phyloP scores from a whole-genome alignment of 35 echinoderm and acorn worm species.

The Anneissia japonica region DNA sequence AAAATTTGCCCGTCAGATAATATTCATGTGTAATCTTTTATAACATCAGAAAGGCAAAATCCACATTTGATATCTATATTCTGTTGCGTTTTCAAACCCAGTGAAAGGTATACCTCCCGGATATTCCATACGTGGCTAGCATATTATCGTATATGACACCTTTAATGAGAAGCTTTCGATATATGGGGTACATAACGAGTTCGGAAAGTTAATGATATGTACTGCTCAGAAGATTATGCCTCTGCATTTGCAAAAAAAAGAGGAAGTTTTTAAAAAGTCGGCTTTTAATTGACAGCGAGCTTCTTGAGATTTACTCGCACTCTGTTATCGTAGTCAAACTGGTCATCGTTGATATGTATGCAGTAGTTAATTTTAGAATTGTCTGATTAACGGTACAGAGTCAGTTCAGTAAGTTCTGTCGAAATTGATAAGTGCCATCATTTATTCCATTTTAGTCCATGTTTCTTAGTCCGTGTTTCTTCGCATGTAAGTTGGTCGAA shows the following conservation, averaged over 20 bases:
- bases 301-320: background rate
- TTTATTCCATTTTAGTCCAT: too few relatives aligned
- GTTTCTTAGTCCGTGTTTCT: too few relatives aligned
- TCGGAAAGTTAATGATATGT: background rate
- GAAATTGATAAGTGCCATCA: too few relatives aligned
- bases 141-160: background rate
- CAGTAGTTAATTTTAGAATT: background rate
- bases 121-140: background rate
- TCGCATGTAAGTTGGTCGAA: too few relatives aligned
- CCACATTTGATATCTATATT: background rate
- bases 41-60: background rate
- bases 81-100: background rate
- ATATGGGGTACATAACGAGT: background rate
- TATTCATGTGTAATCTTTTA: too few relatives aligned
- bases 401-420: background rate
- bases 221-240: background rate
- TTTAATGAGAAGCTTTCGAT: background rate
- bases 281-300: background rate
- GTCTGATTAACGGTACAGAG: background rate
- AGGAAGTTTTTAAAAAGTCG: background rate
- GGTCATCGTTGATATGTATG: background rate
- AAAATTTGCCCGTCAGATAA: too few relatives aligned
- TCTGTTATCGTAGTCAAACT: background rate
- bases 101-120: background rate
- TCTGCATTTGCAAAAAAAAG: background rate